Evolutionary conservation across 1,140 invertebrate genomes (phyloP).

Genomic region (Drosophila repletoides): DNA sequence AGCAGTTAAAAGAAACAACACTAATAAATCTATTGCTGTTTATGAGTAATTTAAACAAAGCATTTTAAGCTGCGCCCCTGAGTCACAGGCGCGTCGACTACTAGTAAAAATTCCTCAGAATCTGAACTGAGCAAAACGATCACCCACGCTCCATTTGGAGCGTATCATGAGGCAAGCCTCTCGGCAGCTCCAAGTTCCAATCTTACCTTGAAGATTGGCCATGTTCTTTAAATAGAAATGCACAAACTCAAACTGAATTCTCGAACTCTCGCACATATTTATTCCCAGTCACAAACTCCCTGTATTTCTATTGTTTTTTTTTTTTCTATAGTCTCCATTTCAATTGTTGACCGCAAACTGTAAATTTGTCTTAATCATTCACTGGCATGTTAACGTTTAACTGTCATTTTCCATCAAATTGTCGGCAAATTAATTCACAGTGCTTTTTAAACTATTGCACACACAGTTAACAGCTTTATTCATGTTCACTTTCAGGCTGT

Average conservation of each 20-base stretch:
- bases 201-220: conserved; percentile 31
- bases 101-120: conserved; percentile 45
- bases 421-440: conserved; percentile 54
- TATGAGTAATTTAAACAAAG: conserved; percentile 14
- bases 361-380: conserved; percentile 65
- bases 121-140: conserved; percentile 11
- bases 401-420: conserved; percentile 66
- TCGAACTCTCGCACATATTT: too few species aligned
- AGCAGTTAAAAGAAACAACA: conserved; percentile 1
- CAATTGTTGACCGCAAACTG: conserved; percentile 56
- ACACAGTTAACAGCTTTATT: conserved; percentile 31
- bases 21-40: conserved; percentile 3
- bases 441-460: conserved; percentile 67
- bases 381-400: conserved; percentile 62
- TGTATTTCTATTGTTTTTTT: too few species aligned
- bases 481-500: conserved; percentile 17
- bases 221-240: background rate
- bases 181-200: too few species aligned
- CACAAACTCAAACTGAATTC: too few species aligned
- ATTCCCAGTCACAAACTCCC: too few species aligned
- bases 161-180: too few species aligned
- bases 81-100: conserved; percentile 50
- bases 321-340: too few species aligned
- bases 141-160: conserved; percentile 18
- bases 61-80: conserved; percentile 33